Evolutionary conservation across 30 jellyfish, hydroid and myxozoan genomes (phyloP).

Genomic region (Aurelia aurita complex sp. Pacific): DNA sequence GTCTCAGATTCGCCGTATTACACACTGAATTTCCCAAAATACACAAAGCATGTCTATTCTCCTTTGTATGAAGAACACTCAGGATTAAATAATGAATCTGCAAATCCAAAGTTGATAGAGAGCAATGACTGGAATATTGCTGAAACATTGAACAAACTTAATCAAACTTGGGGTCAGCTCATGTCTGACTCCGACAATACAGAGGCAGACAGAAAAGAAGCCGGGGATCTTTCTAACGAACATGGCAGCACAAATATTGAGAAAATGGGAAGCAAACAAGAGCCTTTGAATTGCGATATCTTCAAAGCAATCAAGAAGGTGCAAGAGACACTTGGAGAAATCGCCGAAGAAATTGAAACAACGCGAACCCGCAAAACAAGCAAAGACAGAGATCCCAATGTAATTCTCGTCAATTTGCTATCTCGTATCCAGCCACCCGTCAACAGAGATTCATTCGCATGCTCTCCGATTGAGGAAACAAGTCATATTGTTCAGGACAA

Average conservation of each 20-base stretch:
- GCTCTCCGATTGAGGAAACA: slow-evolving; percentile 49
- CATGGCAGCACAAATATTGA: slow-evolving; percentile 17
- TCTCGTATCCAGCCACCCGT: slow-evolving; percentile 88
- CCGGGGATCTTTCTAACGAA: slow-evolving; percentile 14
- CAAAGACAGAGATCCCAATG: slow-evolving; percentile 80
- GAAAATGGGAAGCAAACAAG: slow-evolving; percentile 18
- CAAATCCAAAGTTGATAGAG: slow-evolving; percentile 10
- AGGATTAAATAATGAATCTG: not conserved
- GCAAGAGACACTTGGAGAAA: slow-evolving; percentile 83
- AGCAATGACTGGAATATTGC: slow-evolving; percentile 39
- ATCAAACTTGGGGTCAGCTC: slow-evolving; percentile 54
- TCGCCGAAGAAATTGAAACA: slow-evolving; percentile 69
- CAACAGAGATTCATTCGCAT: slow-evolving; percentile 61
- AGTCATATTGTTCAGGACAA: slow-evolving; percentile 24
- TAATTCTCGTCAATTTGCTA: slow-evolving; percentile 66
- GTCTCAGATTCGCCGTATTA: slow-evolving; percentile 45
- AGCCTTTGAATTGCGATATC: slow-evolving; percentile 28
- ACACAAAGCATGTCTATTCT: slow-evolving; percentile 54
- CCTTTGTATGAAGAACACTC: slow-evolving; percentile 57
- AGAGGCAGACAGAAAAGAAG: slow-evolving; percentile 6
- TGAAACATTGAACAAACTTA: slow-evolving; percentile 45
- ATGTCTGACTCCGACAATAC: slow-evolving; percentile 14
- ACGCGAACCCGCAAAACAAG: slow-evolving; percentile 52
- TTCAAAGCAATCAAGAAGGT: slow-evolving; percentile 66
- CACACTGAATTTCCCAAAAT: slow-evolving; percentile 66